Evolutionary conservation across 2,888 invertebrate genomes (phyloP), one percentile per base, ranked within the genome.

Genomic region (Athripsodes cinereus): DNA sequence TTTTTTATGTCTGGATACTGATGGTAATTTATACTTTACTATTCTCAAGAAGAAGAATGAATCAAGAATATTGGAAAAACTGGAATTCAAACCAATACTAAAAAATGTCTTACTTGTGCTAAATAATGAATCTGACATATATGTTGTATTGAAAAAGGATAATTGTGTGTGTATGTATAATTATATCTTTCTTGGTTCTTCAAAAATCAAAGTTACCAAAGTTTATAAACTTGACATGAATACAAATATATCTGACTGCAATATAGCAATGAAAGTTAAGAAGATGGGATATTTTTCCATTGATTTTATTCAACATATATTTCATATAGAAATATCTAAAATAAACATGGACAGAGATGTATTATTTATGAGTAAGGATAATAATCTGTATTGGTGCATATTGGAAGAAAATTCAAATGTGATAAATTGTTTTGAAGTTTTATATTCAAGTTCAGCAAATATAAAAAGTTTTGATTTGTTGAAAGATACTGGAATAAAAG

Each of bases 201-300:
- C 55, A 18, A 61, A 61, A 48, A 55, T 61, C 50, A 61, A 61
- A 58, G 40, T 58, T 19, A 34, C n/a, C 8, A 53, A 50, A 18
- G 50, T 35, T 16, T 52, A 46, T 40, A 50, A 55, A 55, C 49
- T 55, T 18, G 40, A 49, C 22, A 18, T 50, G 10, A 26, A 52
- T 44, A 48, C 49, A 52, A 13, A 16, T 2, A n/a, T 48, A 16
- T 40, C 16, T 16, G 2, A 40, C 6, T 11, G 20, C 19, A 47
- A 6, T 21, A 22, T 46, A 6, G 16, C 47, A 50, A 58, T 61
- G 20, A 19, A 19, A 40, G 20, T 61, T 1, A 52, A 34, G 40
- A 26, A 34, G 20, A 22, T 55, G 16, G 55, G 40, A 44, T 55
- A 58, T 50, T 61, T 61, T 19, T 53, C 61, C 8, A 50, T 58